A percentile compares a stretch with the other conserved stretches of the same genome.
Conservation (phyloP, 2,888 invertebrate species). For the Orthosia gothica region DNA sequence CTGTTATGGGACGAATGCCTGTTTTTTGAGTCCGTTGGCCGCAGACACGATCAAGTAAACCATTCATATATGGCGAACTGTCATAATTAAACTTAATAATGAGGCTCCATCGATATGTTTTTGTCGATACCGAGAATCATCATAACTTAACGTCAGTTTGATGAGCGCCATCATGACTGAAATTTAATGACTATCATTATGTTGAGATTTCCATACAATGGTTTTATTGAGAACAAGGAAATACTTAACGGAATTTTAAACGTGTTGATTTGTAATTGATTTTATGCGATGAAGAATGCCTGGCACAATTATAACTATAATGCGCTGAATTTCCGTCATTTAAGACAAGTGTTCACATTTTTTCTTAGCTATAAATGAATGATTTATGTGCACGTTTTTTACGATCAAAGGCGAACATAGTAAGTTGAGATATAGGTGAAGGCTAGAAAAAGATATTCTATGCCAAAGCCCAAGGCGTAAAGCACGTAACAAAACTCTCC, state of each 20-base stretch:
- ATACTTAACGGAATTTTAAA: conserved; percentile 39
- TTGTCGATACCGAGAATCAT: conserved; percentile 84
- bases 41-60: conserved; percentile 82
- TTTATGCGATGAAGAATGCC: background rate
- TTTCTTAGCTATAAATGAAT: background rate
- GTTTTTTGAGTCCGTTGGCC: conserved; percentile 79
- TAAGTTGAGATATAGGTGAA: background rate
- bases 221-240: conserved; percentile 63
- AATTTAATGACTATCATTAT: conserved; percentile 75
- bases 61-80: conserved; percentile 89
- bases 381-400: conserved; percentile 7
- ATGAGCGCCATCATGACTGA: conserved; percentile 74
- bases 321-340: background rate
- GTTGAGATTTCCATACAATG: conserved; percentile 73
- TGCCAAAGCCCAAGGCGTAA: conserved; percentile 22
- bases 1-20: conserved; percentile 78
- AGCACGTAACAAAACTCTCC: conserved; percentile 57
- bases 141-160: conserved; percentile 87
- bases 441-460: conserved; percentile 3
- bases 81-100: conserved; percentile 91
- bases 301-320: background rate
- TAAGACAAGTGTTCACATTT: background rate
- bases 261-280: conserved; percentile 27
- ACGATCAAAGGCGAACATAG: conserved; percentile 1
- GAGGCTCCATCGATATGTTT: conserved; percentile 85